phyloP scores from a whole-genome alignment of 2,888 invertebrate genomes.

The Tinea trinotella region DNA sequence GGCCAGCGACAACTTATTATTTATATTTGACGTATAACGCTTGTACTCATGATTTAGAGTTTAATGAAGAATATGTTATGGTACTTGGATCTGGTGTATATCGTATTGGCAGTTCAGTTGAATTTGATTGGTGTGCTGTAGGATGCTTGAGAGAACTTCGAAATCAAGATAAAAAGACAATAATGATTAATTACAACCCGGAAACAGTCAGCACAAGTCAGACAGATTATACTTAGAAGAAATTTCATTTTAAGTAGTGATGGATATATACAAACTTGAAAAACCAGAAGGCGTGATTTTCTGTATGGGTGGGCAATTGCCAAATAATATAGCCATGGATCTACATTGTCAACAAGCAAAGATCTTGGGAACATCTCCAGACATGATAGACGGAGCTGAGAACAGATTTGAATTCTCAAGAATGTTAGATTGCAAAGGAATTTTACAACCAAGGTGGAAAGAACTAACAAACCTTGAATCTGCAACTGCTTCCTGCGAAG shows the following conservation, averaged over 20 bases:
- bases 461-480: constrained; percentile 93
- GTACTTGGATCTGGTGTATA: constrained; percentile 97
- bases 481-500: constrained; percentile 90
- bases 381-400: constrained; percentile 97
- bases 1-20: constrained; percentile 99
- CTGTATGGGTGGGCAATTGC: constrained; percentile 98
- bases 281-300: constrained; percentile 95
- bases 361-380: constrained; percentile 96
- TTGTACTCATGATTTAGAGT: constrained; percentile 83
- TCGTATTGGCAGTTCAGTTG: constrained; percentile 98
- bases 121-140: constrained; percentile 99
- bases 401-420: constrained; percentile 99
- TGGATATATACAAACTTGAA: constrained; percentile 97
- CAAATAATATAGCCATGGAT: constrained; percentile 99
- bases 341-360: constrained; percentile 91
- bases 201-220: constrained; percentile 99
- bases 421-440: constrained; percentile 94
- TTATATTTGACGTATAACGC: constrained; percentile 98
- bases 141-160: constrained; percentile 94
- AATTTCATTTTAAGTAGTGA: constrained; percentile 97
- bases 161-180: constrained; percentile 89
- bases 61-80: constrained; percentile 85
- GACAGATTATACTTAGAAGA: constrained; percentile 99
- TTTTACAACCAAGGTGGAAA: constrained; percentile 97
- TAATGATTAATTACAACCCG: constrained; percentile 99